Percentiles rank a stretch among this genome's conserved stretches.
Evolutionary conservation across 2,888 invertebrate species (phyloP).

Genomic region (Trissonchulus latispiculum): DNA sequence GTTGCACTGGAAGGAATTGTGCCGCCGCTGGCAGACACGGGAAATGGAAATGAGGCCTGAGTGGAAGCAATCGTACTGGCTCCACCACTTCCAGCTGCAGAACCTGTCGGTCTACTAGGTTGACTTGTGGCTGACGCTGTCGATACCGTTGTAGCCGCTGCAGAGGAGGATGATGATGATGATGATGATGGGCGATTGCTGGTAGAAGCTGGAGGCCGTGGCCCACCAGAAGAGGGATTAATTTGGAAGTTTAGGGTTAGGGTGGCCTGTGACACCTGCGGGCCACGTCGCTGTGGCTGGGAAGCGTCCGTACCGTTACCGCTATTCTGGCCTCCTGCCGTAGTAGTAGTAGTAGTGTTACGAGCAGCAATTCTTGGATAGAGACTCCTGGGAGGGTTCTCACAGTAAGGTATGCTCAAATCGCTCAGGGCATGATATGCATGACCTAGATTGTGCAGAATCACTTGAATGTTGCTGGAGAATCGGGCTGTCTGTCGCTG

Average conservation of each 20-base stretch:
- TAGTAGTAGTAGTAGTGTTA: background rate
- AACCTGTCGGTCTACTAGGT: background rate
- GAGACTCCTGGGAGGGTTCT: constrained; percentile 59
- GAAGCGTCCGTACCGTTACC: constrained; percentile 27
- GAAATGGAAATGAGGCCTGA: too few relatives aligned
- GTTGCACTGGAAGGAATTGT: constrained; percentile 22
- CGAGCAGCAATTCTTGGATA: constrained; percentile 8
- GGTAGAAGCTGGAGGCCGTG: too few relatives aligned
- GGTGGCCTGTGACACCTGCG: background rate
- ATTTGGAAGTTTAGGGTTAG: background rate
- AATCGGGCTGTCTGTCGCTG: constrained; percentile 49
- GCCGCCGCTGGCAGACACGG: too few relatives aligned
- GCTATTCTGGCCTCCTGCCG: constrained; percentile 23
- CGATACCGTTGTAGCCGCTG: background rate
- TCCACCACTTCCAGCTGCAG: constrained; percentile 19
- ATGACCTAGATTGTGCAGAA: constrained; percentile 73
- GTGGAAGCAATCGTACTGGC: constrained; percentile 25
- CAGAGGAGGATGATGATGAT: too few relatives aligned
- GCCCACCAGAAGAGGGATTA: background rate
- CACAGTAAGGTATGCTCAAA: constrained; percentile 61
- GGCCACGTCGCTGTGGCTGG: background rate
- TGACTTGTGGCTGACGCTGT: background rate
- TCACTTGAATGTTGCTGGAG: constrained; percentile 64
- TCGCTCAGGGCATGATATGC: constrained; percentile 80
- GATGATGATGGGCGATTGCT: too few relatives aligned